Evolutionary conservation across 1,140 invertebrate genomes (phyloP).

Genomic region (Monomorium pharaonis): DNA sequence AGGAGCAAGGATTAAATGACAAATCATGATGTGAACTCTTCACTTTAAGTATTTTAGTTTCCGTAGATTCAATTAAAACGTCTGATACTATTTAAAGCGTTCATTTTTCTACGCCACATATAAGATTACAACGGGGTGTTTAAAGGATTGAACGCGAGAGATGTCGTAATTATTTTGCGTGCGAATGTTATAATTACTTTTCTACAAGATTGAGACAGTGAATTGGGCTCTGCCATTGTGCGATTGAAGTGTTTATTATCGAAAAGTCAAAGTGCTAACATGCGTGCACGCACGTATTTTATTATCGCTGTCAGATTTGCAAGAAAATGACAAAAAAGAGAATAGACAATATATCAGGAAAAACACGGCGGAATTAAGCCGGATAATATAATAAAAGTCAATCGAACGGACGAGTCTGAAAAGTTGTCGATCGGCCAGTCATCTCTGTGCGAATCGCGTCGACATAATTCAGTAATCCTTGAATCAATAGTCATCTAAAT

Average conservation of each 20-base stretch:
- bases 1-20: not conserved
- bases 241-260: constrained; percentile 27
- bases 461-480: constrained; percentile 23
- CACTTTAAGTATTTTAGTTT: not conserved
- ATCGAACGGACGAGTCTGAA: constrained; percentile 20
- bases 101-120: constrained; percentile 12
- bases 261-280: constrained; percentile 34
- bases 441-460: constrained; percentile 18
- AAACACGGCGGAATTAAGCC: not conserved
- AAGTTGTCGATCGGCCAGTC: constrained; percentile 34
- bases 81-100: constrained; percentile 1
- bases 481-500: constrained; percentile 32
- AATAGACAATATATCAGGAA: not conserved
- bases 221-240: not conserved
- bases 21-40: not conserved
- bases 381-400: constrained; percentile 27
- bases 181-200: not conserved
- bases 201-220: constrained; percentile 10
- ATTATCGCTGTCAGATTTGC: not conserved
- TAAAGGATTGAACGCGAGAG: not conserved
- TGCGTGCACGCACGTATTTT: not conserved
- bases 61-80: not conserved
- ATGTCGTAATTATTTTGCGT: not conserved
- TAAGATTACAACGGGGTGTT: not conserved
- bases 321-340: not conserved